Base-by-base conservation (phyloP, 2,888 invertebrate genomes). In the Amitus sp. region DNA sequence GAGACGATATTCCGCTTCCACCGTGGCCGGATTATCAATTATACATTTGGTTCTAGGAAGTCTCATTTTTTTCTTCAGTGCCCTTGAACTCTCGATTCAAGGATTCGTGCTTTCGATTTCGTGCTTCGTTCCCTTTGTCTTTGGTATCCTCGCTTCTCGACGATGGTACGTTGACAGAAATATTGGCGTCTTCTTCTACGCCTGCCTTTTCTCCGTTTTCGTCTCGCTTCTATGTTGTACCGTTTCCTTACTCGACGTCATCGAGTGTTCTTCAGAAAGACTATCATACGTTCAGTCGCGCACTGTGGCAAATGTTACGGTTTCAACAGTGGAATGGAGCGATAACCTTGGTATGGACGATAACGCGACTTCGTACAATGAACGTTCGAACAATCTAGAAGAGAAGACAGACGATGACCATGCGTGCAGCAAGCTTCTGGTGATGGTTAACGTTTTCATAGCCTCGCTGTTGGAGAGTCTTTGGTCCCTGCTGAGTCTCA, bases 81-180 rank as follows among this genome's bases (percentile, higher is more conserved):
- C 85, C 50, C 72, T 89, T 12, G 87, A 86, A 1, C 43, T 62
- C n/a, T 72, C 71, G 9, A 47, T 72, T 13, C 76, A 74, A 47
- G 76, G 76, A 0, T 70, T 72, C 1, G 54, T 75, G 6, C 55
- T 76, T 7, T 73, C 70, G n/a, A 58, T 73, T 23, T 66, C 67
- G 17, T 76, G 73, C 18, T 47, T 74, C 47, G 66, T 74, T 3
- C 75, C 76, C 5, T 67, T 71, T 23, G 52, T 85, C 2, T 83
- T 87, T 0, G 88, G 87, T 1, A 82, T 88, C 9, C 73, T 89
- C 42, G 89, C 89, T 0, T 89, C 89, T 72, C 85, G 86, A 28
- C 81, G 84, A 62, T 90, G 89, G 89, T 90, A 89, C 73, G 85
- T 88, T 42, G 89, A 89, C 71, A 84, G 85, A 55, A 88, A 89